phyloP scores from a whole-genome alignment of 2,888 invertebrate genomes.

The Rhogogaster chlorosoma region DNA sequence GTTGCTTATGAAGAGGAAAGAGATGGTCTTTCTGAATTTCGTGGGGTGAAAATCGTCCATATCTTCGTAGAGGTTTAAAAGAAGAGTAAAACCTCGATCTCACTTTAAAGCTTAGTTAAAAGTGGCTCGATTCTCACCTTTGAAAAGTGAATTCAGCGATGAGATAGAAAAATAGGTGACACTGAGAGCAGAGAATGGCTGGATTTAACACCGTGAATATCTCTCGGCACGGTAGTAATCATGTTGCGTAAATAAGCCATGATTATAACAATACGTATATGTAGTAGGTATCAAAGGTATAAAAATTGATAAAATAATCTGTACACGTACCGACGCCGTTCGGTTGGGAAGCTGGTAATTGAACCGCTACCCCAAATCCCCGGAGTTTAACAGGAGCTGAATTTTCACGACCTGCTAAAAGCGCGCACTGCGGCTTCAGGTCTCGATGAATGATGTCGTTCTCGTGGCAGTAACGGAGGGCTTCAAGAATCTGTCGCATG shows the following conservation, averaged over 20 bases:
- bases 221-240: background rate
- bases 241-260: background rate
- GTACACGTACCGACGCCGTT: conserved; percentile 81
- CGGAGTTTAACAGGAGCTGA: conserved; percentile 99
- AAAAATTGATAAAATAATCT: background rate
- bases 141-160: background rate
- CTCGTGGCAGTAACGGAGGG: conserved; percentile 98
- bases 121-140: background rate
- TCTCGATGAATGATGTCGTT: conserved; percentile 99
- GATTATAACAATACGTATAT: background rate
- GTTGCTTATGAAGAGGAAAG: background rate
- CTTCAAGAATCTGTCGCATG: conserved; percentile 98
- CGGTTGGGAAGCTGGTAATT: conserved; percentile 89
- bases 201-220: conserved; percentile 21
- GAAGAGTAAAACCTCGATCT: background rate
- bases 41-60: background rate
- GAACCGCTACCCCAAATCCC: conserved; percentile 98
- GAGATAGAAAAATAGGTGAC: background rate
- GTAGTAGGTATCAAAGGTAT: background rate
- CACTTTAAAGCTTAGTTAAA: background rate
- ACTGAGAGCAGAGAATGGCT: background rate
- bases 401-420: conserved; percentile 97
- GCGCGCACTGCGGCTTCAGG: conserved; percentile 97
- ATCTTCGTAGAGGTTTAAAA: background rate
- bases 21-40: background rate